A percentile compares a stretch with the other conserved stretches of the same genome.
phyloP scores from a whole-genome alignment of 2,797 vertebrate species.

The Menidia menidia region DNA sequence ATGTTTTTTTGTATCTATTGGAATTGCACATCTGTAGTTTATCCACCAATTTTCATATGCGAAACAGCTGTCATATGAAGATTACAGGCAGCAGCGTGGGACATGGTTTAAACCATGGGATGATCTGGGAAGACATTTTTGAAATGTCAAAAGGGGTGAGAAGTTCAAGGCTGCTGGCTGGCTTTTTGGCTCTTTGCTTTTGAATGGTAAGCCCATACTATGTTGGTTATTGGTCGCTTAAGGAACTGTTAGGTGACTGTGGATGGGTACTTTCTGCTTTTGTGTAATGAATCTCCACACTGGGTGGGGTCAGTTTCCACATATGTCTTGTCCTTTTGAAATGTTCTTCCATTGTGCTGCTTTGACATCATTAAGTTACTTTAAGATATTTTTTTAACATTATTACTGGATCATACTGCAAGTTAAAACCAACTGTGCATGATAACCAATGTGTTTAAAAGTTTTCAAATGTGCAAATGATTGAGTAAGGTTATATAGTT shows the following conservation, averaged over 20 bases:
- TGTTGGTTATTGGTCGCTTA: slow-evolving; percentile 37
- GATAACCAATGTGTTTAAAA: too few species aligned
- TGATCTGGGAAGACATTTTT: slow-evolving; percentile 60
- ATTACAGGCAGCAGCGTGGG: slow-evolving; percentile 35
- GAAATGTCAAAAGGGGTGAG: slow-evolving; percentile 67
- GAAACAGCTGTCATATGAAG: slow-evolving; percentile 44
- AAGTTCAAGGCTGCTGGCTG: slow-evolving; percentile 51
- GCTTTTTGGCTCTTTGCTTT: slow-evolving; percentile 46
- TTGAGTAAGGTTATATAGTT: too few species aligned
- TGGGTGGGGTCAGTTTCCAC: slow-evolving; percentile 14
- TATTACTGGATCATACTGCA: too few species aligned
- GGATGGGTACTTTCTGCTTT: slow-evolving; percentile 2
- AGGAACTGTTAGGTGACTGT: background rate
- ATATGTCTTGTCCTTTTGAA: background rate
- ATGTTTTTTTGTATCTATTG: background rate
- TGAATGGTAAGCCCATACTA: slow-evolving; percentile 28
- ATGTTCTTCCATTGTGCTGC: background rate
- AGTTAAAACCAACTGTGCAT: too few species aligned
- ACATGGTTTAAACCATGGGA: slow-evolving; percentile 53
- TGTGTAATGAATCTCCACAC: slow-evolving; percentile 9
- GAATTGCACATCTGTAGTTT: background rate
- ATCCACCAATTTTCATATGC: slow-evolving; percentile 11
- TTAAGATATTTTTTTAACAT: slow-evolving; percentile 19
- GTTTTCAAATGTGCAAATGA: too few species aligned
- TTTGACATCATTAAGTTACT: slow-evolving; percentile 11